phyloP scores from a whole-genome alignment of 1,140 invertebrate genomes.

The Tetragnatha versicolor region DNA sequence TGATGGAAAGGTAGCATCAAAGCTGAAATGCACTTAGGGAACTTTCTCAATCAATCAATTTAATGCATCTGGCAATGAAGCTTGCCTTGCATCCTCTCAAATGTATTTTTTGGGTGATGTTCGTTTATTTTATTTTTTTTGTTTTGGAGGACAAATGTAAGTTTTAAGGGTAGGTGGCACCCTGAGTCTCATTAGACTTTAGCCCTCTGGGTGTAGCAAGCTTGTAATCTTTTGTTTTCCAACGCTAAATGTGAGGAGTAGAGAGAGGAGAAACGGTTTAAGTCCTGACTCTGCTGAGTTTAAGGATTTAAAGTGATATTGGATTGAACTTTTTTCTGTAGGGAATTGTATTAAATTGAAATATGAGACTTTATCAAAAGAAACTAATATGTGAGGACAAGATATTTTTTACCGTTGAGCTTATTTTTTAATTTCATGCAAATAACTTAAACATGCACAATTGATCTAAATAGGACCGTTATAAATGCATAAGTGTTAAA shows the following conservation, averaged over 20 bases:
- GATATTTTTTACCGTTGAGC: too few species aligned
- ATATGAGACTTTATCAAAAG: too few species aligned
- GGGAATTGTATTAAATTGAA: too few species aligned
- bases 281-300: not conserved
- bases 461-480: too few species aligned
- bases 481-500: too few species aligned
- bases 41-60: constrained; percentile 19
- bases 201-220: not conserved
- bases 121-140: not conserved
- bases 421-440: too few species aligned
- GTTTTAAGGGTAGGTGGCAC: constrained; percentile 21
- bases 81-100: not conserved
- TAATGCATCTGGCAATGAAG: constrained; percentile 12
- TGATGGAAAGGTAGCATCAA: constrained; percentile 7
- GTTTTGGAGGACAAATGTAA: constrained; percentile 7
- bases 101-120: not conserved
- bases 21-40: constrained; percentile 17
- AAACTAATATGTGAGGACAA: too few species aligned
- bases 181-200: constrained; percentile 12
- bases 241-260: not conserved
- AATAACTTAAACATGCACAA: too few species aligned
- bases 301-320: not conserved
- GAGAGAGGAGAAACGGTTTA: not conserved
- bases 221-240: not conserved
- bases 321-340: too few species aligned